These are phyloP conservation scores for Centroberyx gerrardi DNA, from an alignment of 2,797 vertebrate genomes.

Conservation along the genomic window DNA sequence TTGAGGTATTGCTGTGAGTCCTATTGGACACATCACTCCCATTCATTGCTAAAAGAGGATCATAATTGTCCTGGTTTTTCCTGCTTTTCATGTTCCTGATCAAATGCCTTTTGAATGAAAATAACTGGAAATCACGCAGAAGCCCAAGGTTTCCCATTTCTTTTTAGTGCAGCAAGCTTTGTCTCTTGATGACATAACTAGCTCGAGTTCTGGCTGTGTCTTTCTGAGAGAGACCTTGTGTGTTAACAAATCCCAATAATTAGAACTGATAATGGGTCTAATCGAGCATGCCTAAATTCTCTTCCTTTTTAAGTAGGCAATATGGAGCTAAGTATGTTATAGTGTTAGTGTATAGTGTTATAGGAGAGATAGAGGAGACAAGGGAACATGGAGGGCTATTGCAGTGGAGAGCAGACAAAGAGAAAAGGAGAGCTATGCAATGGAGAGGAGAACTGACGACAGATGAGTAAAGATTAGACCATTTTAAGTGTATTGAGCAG, in stretches of 20 bases:
- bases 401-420: constrained; percentile 17
- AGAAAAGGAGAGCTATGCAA: neutral
- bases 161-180: constrained; percentile 16
- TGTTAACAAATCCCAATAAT: neutral
- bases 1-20: constrained; percentile 17
- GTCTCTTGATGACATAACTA: constrained; percentile 43
- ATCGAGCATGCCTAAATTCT: too few species aligned
- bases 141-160: constrained; percentile 18
- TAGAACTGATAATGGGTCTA: too few species aligned
- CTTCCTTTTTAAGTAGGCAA: constrained; percentile 24
- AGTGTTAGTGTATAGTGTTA: too few species aligned
- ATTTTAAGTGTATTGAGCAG: constrained; percentile 59
- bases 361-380: neutral
- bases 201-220: constrained; percentile 14
- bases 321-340: neutral
- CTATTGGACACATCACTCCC: constrained; percentile 17
- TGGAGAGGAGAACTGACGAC: constrained; percentile 38
- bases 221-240: constrained; percentile 8
- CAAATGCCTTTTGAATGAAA: constrained; percentile 43
- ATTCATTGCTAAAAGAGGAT: constrained; percentile 14
- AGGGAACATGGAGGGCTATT: neutral
- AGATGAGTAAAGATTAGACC: constrained; percentile 60
- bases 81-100: constrained; percentile 38
- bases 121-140: constrained; percentile 47
- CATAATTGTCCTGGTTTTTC: constrained; percentile 36